Percentiles rank a stretch among this genome's conserved stretches.
phyloP scores from a whole-genome alignment of 2,797 vertebrate species.

The Melanotaenia trifasciata region DNA sequence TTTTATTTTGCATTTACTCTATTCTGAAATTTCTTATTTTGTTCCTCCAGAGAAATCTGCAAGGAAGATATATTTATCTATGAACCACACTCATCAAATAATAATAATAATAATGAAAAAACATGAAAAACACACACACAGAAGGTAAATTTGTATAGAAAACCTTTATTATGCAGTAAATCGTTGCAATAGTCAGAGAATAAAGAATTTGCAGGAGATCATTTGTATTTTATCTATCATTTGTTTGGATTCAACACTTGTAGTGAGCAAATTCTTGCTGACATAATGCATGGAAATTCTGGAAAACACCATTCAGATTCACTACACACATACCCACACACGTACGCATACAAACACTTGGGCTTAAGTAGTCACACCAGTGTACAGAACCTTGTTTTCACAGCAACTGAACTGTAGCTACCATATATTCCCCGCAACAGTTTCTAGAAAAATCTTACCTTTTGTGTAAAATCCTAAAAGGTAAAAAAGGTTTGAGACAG shows the following conservation, averaged over 20 bases:
- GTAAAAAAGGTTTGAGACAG: background rate
- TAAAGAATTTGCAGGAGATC: conserved; percentile 2
- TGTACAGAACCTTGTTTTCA: conserved; percentile 25
- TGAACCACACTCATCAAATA: background rate
- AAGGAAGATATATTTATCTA: no score
- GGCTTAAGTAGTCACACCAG: conserved; percentile 36
- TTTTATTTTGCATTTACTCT: no score
- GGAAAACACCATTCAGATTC: conserved; percentile 6
- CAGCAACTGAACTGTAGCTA: conserved; percentile 20
- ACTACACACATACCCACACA: conserved; percentile 1
- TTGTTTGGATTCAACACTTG: conserved; percentile 39
- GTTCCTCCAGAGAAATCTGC: background rate
- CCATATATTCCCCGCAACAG: conserved; percentile 3
- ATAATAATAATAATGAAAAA: background rate
- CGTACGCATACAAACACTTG: no score
- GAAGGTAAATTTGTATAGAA: conserved; percentile 15
- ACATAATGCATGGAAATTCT: conserved; percentile 25
- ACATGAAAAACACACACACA: conserved; percentile 10
- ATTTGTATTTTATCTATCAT: conserved; percentile 10
- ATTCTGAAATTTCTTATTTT: no score
- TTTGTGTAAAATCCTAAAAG: conserved; percentile 12
- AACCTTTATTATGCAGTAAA: conserved; percentile 27
- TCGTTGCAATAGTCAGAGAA: conserved; percentile 7
- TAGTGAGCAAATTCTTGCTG: conserved; percentile 46
- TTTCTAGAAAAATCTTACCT: conserved; percentile 26